Percentiles rank a stretch among this genome's conserved stretches.
Evolutionary conservation across 1,140 invertebrate genomes (phyloP).

Genomic region (Saccostrea glomerata): DNA sequence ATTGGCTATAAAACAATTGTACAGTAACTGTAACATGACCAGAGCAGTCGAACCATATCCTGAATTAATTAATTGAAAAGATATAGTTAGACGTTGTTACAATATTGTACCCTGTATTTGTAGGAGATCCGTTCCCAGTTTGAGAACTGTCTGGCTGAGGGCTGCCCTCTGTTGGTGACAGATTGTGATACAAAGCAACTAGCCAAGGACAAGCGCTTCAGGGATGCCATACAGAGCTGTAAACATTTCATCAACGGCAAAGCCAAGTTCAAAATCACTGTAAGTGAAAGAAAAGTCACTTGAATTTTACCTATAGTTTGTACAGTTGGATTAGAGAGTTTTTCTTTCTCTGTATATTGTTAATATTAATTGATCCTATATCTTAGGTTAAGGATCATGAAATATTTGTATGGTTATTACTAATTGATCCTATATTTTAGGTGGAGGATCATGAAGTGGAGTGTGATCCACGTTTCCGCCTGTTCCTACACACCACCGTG

Average conservation of each 20-base stretch:
- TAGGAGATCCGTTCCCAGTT: slow-evolving; percentile 77
- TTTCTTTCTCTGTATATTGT: not conserved
- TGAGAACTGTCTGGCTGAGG: slow-evolving; percentile 77
- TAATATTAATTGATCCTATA: not conserved
- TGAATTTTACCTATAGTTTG: not conserved
- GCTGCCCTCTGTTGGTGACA: slow-evolving; percentile 74
- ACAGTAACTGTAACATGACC: no score
- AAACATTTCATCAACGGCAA: slow-evolving; percentile 73
- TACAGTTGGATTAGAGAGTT: not conserved
- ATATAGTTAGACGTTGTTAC: no score
- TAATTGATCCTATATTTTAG: slow-evolving; percentile 56
- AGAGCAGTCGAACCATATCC: no score
- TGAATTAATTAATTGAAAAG: no score
- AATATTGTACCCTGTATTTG: slow-evolving; percentile 27
- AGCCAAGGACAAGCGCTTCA: slow-evolving; percentile 70
- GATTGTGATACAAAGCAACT: slow-evolving; percentile 74
- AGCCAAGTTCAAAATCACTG: slow-evolving; percentile 76
- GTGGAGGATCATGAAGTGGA: slow-evolving; percentile 79
- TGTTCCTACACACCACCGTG: slow-evolving; percentile 77
- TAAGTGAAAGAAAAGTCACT: slow-evolving; percentile 61
- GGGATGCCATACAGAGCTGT: slow-evolving; percentile 70
- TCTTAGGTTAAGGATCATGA: slow-evolving; percentile 78
- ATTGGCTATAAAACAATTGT: no score
- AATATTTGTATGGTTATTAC: slow-evolving; percentile 53
- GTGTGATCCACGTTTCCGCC: slow-evolving; percentile 77